A percentile compares a stretch with the other conserved stretches of the same genome.
These are phyloP conservation scores for Cyprinus carpio DNA, from an alignment of 2,113 vertebrate genomes.

Conservation along the genomic window DNA sequence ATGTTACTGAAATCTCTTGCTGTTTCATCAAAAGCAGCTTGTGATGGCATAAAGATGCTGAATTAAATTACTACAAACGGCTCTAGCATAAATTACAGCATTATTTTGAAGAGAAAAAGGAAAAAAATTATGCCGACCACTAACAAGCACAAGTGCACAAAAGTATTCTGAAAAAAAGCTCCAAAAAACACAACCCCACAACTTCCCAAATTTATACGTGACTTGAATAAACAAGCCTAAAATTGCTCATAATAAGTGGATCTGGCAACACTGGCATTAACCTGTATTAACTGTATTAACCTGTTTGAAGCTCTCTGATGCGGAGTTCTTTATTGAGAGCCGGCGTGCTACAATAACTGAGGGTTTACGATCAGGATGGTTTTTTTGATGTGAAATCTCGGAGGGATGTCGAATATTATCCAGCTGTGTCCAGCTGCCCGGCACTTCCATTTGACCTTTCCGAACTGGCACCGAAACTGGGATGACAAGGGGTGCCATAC, in stretches of 20 bases:
- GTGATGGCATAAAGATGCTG: neutral
- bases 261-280: neutral
- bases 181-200: neutral
- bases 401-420: conserved; percentile 65
- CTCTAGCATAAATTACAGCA: neutral
- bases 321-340: conserved; percentile 80
- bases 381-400: conserved; percentile 21
- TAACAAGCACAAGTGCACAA: neutral
- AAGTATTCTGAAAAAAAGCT: neutral
- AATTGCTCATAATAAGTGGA: neutral
- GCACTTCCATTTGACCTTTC: conserved; percentile 61
- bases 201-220: neutral
- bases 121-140: no score
- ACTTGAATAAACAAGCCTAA: neutral
- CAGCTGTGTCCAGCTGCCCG: conserved; percentile 67
- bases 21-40: no score
- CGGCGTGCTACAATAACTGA: conserved; percentile 93
- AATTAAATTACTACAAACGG: neutral
- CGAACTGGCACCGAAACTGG: conserved; percentile 95
- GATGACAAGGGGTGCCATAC: conserved; percentile 90
- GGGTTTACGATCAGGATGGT: conserved; percentile 78
- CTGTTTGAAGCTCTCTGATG: conserved; percentile 78
- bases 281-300: conserved; percentile 63
- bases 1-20: no score
- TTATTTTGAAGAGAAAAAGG: no score